Conservation (phyloP, 2,113 vertebrate species). For the Indicator maculatus region DNA sequence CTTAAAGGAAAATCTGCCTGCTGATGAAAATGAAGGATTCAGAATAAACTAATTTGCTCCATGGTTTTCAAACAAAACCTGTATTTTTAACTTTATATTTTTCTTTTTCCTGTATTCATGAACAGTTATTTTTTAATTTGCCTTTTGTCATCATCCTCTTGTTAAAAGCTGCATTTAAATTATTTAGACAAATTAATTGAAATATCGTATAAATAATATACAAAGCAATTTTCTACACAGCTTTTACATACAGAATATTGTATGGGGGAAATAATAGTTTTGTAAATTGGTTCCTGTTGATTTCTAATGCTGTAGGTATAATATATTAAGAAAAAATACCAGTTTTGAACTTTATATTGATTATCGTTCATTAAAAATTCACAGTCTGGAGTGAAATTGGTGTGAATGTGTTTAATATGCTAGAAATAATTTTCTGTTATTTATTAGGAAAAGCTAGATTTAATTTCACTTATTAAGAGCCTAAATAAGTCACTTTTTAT, state of each 20-base stretch:
- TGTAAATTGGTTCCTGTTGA: neutral
- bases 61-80: neutral
- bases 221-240: neutral
- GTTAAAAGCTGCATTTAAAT: slow-evolving; percentile 7
- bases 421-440: neutral
- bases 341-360: neutral
- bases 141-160: neutral
- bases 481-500: neutral
- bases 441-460: neutral
- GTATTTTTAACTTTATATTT: neutral
- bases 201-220: neutral
- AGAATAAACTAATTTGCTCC: neutral
- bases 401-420: neutral
- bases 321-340: neutral
- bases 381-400: neutral
- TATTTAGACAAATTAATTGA: neutral
- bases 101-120: neutral
- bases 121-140: neutral
- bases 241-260: slow-evolving; percentile 5
- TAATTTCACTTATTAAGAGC: slow-evolving; percentile 13
- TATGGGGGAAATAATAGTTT: neutral
- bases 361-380: neutral
- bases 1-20: neutral
- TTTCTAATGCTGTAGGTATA: neutral
- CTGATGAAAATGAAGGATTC: neutral